Conservation (phyloP, 2,888 invertebrate genomes). For the Leptopilina myrica region DNA sequence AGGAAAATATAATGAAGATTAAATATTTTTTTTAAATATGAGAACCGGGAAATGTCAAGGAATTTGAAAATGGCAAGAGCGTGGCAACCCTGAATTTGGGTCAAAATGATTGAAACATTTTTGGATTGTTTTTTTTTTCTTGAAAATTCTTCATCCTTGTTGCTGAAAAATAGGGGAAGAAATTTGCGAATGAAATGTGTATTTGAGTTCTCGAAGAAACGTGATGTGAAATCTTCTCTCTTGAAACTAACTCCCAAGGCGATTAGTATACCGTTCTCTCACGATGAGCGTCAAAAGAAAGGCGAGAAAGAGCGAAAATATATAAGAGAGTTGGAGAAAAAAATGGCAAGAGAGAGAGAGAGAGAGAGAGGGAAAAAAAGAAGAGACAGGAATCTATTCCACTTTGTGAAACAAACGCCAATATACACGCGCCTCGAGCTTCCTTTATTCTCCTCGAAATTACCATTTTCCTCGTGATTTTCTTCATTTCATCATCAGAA, state of each 20-base stretch:
- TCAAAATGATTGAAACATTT: no score
- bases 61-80: no score
- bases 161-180: neutral
- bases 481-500: neutral
- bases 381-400: constrained; percentile 22
- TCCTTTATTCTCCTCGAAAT: constrained; percentile 16
- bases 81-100: no score
- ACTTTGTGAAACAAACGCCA: neutral
- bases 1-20: no score
- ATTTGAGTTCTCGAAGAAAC: neutral
- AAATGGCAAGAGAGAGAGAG: neutral
- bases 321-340: neutral
- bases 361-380: neutral
- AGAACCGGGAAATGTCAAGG: no score
- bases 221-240: constrained; percentile 7
- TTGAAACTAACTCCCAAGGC: neutral
- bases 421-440: neutral
- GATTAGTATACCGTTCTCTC: constrained; percentile 10
- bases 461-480: constrained; percentile 2
- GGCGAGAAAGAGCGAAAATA: neutral
- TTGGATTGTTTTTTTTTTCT: no score
- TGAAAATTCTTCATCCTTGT: no score
- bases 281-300: constrained; percentile 2
- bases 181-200: neutral
- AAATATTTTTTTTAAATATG: no score